Percentiles rank a stretch among this genome's conserved stretches.
phyloP scores from a whole-genome alignment of 2,888 invertebrate species.

The Neria commutata region DNA sequence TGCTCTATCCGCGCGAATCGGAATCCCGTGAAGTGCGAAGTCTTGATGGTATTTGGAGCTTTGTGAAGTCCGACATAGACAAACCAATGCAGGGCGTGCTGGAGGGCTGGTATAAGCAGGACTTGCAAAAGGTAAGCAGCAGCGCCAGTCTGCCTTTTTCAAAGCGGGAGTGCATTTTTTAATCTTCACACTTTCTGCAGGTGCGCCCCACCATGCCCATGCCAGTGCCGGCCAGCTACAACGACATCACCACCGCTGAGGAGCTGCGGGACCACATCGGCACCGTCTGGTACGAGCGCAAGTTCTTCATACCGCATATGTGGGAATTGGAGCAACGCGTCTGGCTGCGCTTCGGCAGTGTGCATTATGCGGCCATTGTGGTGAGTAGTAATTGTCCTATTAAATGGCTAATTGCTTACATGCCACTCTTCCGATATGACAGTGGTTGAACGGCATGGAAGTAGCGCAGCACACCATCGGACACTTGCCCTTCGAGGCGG shows the following conservation, averaged over 20 bases:
- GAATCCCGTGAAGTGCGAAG: conserved; percentile 79
- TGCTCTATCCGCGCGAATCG: conserved; percentile 68
- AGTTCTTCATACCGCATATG: conserved; percentile 77
- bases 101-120: conserved; percentile 76
- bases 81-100: conserved; percentile 75
- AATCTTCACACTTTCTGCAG: conserved; percentile 14
- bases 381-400: conserved; percentile 64
- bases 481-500: conserved; percentile 91
- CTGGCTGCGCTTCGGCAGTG: conserved; percentile 89
- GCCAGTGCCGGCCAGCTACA: conserved; percentile 96
- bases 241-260: conserved; percentile 83
- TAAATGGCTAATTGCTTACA: not conserved
- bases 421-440: conserved; percentile 35
- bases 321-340: conserved; percentile 72
- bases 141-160: not conserved
- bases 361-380: conserved; percentile 88
- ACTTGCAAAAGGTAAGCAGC: conserved; percentile 69
- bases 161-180: not conserved
- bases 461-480: conserved; percentile 88
- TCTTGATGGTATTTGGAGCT: conserved; percentile 92
- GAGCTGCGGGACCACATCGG: conserved; percentile 90
- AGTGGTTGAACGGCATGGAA: conserved; percentile 89
- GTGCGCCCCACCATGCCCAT: conserved; percentile 74
- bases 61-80: conserved; percentile 72
- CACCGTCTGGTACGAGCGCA: conserved; percentile 92